Evolutionary conservation across 2,113 vertebrate genomes (phyloP).

Genomic region (Lophura nycthemera): DNA sequence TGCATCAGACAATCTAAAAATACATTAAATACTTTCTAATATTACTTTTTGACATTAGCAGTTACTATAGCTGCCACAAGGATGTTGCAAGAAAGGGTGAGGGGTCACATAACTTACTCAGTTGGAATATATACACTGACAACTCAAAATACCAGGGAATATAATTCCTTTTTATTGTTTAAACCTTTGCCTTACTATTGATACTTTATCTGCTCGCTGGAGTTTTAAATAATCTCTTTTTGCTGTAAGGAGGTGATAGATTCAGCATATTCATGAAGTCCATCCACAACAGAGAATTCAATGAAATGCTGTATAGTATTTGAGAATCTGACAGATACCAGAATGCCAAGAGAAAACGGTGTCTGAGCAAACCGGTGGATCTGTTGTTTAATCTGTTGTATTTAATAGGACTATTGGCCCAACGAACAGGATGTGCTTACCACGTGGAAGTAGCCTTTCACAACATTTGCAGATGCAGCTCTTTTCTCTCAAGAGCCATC

Average conservation of each 20-base stretch:
- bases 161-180: not conserved
- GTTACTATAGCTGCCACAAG: constrained; percentile 19
- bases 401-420: not conserved
- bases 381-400: not conserved
- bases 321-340: not conserved
- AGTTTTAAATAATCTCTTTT: not conserved
- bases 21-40: constrained; percentile 54
- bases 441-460: not conserved
- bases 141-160: not conserved
- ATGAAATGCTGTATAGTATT: not conserved
- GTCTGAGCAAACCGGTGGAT: not conserved
- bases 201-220: not conserved
- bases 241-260: not conserved
- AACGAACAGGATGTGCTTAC: not conserved
- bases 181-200: not conserved
- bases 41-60: constrained; percentile 37
- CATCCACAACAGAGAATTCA: not conserved
- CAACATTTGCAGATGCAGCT: not conserved
- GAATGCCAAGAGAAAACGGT: not conserved
- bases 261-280: not conserved
- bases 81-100: not conserved
- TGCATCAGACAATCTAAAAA: constrained; percentile 60
- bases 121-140: not conserved
- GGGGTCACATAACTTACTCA: not conserved
- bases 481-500: not conserved